Evolutionary conservation across 2,888 invertebrate genomes (phyloP).

Genomic region (Halictus ligatus): DNA sequence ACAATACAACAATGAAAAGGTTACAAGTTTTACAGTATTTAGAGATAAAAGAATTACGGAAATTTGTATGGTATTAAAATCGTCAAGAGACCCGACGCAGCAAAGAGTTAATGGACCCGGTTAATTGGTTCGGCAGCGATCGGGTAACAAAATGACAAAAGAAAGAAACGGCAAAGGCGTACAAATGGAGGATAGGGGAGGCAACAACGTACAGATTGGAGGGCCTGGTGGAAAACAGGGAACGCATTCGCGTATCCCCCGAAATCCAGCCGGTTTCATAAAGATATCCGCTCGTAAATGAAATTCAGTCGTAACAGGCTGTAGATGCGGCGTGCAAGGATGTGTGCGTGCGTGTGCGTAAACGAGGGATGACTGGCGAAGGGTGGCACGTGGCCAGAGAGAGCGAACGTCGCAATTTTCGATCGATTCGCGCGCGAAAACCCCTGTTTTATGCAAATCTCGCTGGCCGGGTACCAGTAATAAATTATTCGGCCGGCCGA

Average conservation of each 20-base stretch:
- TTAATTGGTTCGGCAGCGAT: not conserved
- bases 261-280: slow-evolving; percentile 25
- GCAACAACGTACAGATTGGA: not conserved
- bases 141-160: not conserved
- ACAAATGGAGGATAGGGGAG: not conserved
- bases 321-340: slow-evolving; percentile 11
- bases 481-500: slow-evolving; percentile 75
- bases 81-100: not conserved
- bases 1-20: too few species aligned
- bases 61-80: not conserved
- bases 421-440: slow-evolving; percentile 72
- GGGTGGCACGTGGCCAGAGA: slow-evolving; percentile 42
- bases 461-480: slow-evolving; percentile 66
- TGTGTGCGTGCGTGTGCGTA: not conserved
- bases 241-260: not conserved
- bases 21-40: too few species aligned
- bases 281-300: slow-evolving; percentile 40
- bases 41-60: too few species aligned
- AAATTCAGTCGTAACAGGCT: slow-evolving; percentile 34
- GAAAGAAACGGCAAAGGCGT: not conserved
- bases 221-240: not conserved
- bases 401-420: slow-evolving; percentile 73
- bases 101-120: not conserved
- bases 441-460: slow-evolving; percentile 78
- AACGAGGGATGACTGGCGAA: not conserved